These are phyloP conservation scores for Papilio polytes DNA, from an alignment of 1,140 invertebrate species.

Conservation along the genomic window DNA sequence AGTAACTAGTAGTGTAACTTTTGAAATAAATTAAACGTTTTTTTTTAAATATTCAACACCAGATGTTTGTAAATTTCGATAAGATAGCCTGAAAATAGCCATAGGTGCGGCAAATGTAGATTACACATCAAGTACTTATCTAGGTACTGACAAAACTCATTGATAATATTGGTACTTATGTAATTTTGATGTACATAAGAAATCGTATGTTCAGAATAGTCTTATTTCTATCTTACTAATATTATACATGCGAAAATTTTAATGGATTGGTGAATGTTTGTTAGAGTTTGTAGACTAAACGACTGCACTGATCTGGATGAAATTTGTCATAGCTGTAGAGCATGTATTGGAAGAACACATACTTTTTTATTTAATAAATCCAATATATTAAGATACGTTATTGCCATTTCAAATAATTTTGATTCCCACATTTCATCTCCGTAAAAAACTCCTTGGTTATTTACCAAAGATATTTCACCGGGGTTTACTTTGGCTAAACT, in stretches of 20 bases:
- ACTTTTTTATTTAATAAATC: too few species aligned
- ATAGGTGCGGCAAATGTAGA: not conserved
- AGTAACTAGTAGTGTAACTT: not conserved
- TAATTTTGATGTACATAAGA: not conserved
- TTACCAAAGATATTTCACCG: not conserved
- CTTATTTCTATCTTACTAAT: too few species aligned
- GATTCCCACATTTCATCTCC: not conserved
- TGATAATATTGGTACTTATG: not conserved
- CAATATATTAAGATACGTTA: too few species aligned
- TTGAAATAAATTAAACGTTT: not conserved
- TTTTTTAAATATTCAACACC: not conserved
- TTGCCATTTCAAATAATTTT: too few species aligned
- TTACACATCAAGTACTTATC: not conserved
- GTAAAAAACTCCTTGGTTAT: not conserved
- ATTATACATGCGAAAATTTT: too few species aligned
- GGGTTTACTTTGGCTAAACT: not conserved
- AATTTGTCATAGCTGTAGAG: too few species aligned
- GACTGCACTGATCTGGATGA: too few species aligned
- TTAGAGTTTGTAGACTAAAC: too few species aligned
- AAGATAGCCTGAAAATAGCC: conserved; percentile 9
- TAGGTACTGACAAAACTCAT: not conserved
- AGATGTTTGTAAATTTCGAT: not conserved
- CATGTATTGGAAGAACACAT: too few species aligned
- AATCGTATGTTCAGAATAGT: not conserved
- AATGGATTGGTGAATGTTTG: too few species aligned